Evolutionary conservation across 2,888 invertebrate species (phyloP), one percentile per base, ranked within the genome.

Genomic region (Archaeoteleia sp.): DNA sequence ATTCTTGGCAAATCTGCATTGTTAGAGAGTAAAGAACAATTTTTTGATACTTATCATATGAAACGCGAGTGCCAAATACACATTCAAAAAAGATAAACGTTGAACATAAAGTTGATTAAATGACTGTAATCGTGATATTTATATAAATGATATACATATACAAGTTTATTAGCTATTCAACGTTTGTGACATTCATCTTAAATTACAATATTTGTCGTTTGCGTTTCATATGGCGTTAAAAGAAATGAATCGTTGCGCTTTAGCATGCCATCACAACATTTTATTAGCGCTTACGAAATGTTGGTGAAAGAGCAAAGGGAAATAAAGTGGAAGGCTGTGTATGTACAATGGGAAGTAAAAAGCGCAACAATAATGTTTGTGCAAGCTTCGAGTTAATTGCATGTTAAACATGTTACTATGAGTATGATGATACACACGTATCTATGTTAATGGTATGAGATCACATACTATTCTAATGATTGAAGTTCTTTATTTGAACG

Each of bases 331-430:
- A 77, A 77, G 79, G 78, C 79, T 79, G 79, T 79, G 79, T 78
- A 72, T 75, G 75, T 75, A 82, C 75, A 79, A 78, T 77, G 78
- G 82, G 82, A 84, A 84, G 82, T 82, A 78, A 82, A 74, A 78
- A 81, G 83, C 81, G 81, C 82, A 84, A 82, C 82, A 80, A 75
- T 78, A 79, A 70, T 81, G 82, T 84, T 83, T 81, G 84, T 82
- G 82, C 83, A 79, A 82, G 83, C 83, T 84, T 83, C 83, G 74
- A 76, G 82, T 83, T 82, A 82, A 82, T 84, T 85, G 81, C 84
- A 85, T 84, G 84, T 84, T 84, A 84, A 85, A 85, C 84, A 85
- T 85, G 84, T 84, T 81, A 81, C 80, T 82, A 80, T 81, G 78
- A 79, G 78, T 82, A 81, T 74, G 78, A 77, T 78, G 73, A 82